Conservation (phyloP, 2,888 invertebrate genomes). For the Drosophila sordidula region DNA sequence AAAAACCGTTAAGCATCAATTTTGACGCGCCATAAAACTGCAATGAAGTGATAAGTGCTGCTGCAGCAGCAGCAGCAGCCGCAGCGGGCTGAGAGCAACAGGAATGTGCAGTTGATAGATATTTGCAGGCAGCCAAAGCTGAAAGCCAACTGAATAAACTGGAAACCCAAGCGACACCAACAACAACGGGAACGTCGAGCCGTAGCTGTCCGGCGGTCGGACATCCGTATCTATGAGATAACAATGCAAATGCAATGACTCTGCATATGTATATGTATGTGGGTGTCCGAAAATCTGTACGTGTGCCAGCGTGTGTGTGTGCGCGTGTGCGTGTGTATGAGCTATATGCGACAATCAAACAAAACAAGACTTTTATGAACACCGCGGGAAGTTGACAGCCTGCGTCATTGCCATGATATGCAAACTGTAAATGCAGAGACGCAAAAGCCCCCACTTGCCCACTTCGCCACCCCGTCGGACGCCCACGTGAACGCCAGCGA, state of each 20-base stretch:
- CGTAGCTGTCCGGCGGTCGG: conserved; percentile 52
- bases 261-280: conserved; percentile 28
- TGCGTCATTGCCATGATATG: conserved; percentile 79
- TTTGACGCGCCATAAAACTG: conserved; percentile 80
- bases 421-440: conserved; percentile 56
- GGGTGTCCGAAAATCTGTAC: conserved; percentile 1
- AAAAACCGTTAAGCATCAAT: conserved; percentile 79
- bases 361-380: conserved; percentile 80
- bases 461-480: conserved; percentile 1
- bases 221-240: conserved; percentile 74
- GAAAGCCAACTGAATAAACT: conserved; percentile 35
- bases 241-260: conserved; percentile 74
- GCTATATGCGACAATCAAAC: conserved; percentile 66
- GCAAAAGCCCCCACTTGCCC: conserved; percentile 3
- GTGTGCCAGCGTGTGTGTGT: conserved; percentile 6
- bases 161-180: conserved; percentile 40
- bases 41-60: conserved; percentile 81
- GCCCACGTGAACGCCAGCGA: conserved; percentile 5
- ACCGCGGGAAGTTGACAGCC: conserved; percentile 83
- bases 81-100: conserved; percentile 50
- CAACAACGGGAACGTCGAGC: conserved; percentile 19
- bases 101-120: conserved; percentile 65
- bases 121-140: conserved; percentile 29
- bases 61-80: conserved; percentile 38
- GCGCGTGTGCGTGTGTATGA: conserved; percentile 26